Base-by-base conservation (phyloP, 1,140 invertebrate genomes). In the Papilio helenus region DNA sequence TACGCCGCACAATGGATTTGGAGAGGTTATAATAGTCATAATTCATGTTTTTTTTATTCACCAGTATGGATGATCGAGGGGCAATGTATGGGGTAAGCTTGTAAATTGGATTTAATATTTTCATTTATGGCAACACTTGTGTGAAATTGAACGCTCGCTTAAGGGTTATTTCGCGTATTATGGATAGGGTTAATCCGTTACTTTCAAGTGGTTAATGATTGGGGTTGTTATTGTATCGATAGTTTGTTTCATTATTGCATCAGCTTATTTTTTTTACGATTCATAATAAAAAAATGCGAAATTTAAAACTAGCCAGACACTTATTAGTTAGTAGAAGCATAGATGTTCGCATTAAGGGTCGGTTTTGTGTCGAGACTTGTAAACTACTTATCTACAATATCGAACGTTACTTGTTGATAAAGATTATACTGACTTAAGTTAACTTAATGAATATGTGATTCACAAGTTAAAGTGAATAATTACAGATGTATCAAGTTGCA, bases 71-170 rank as follows among this genome's bases (percentile, higher is more conserved):
- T 92, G 87, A 92, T 91, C 88, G 90, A 87, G 88, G 91, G 91
- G 90, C 85, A 84, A 89, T 85, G 68, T 84, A 83, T 83, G 89
- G 90, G 90, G 88, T 90, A 88, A 86, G 87, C 87, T 89, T 80
- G 84, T 89, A 89, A 93, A 94, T 94, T 94, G 93, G 93, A 94
- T 94, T 93, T 93, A 93, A 93, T 94, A 94, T 93, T 93, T 93
- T 89, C 87, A 85, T 91, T 91, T 90, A 90, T 90, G 81, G 88
- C 80, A 92, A 91, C 90, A 90, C 87, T 93, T 88, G 91, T 94
- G 93, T 93, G 91, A 93, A 94, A 94, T 94, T 92, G 91, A 84
- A 92, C 88, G 91, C 89, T 84, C 89, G 85, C 79, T 91, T 88
- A 90, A 93, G 92, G 87, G 91, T 87, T 89, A 85, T 87, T 85